These are phyloP conservation scores for Oreochromis grahami DNA, from an alignment of 2,797 vertebrate genomes.

Conservation along the genomic window DNA sequence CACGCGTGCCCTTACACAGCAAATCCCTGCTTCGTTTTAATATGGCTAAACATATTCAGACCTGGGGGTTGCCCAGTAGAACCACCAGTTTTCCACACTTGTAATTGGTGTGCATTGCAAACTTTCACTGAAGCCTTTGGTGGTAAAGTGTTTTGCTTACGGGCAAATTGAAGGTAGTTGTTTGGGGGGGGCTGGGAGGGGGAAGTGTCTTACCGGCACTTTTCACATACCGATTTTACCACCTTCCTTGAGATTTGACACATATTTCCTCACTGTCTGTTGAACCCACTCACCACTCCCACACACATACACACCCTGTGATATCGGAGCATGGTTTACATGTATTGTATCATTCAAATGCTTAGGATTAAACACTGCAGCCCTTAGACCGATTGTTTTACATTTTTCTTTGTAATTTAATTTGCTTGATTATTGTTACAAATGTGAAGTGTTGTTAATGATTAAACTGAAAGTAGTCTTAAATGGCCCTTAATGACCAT, in stretches of 20 bases:
- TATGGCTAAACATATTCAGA: conserved; percentile 42
- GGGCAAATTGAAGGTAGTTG: conserved; percentile 19
- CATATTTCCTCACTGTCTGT: conserved; percentile 8
- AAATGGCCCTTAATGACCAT: background rate
- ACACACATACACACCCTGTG: background rate
- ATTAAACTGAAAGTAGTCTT: background rate
- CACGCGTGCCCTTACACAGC: conserved; percentile 3
- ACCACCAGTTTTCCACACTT: conserved; percentile 9
- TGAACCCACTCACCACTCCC: background rate
- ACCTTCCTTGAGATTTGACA: conserved; percentile 9
- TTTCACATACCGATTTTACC: conserved; percentile 3
- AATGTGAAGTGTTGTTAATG: background rate
- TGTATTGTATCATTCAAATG: background rate
- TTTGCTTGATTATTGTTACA: background rate
- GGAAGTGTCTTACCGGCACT: background rate
- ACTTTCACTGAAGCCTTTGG: conserved; percentile 4
- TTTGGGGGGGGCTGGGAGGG: background rate
- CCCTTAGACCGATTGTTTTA: background rate
- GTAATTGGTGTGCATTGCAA: conserved; percentile 18
- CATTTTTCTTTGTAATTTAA: background rate
- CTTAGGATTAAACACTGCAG: background rate
- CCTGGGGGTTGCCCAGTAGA: conserved; percentile 21
- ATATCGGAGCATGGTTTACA: background rate
- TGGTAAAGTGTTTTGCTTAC: conserved; percentile 18
- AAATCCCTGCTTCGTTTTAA: conserved; percentile 17